Percentiles rank a stretch among this genome's conserved stretches.
These are phyloP conservation scores for Thamnophis sirtalis DNA, from an alignment of 2,113 vertebrate genomes.

Conservation along the genomic window DNA sequence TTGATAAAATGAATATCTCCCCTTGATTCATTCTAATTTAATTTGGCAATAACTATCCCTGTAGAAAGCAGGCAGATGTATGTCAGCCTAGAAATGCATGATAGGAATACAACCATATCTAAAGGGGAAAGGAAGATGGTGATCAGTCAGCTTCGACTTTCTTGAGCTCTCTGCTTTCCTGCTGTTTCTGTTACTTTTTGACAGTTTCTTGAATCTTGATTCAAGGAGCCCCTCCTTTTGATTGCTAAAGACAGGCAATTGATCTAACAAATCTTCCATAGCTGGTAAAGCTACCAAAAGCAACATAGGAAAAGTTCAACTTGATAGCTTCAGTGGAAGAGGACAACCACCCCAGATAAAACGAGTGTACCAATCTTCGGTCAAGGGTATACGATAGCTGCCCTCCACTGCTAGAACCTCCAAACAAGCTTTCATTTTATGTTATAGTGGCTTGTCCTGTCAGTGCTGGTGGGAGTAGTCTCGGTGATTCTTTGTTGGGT, in stretches of 20 bases:
- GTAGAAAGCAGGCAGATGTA: not conserved
- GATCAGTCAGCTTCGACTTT: not conserved
- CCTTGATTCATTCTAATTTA: slow-evolving; percentile 5
- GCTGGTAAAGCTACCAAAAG: not conserved
- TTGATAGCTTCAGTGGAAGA: not conserved
- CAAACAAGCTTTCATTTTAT: not conserved
- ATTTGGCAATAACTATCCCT: slow-evolving; percentile 10
- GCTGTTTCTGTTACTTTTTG: not conserved
- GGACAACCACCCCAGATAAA: too few species aligned
- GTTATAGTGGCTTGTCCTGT: not conserved
- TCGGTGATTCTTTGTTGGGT: not conserved
- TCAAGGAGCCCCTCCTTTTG: not conserved
- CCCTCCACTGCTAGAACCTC: too few species aligned
- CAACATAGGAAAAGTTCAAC: not conserved
- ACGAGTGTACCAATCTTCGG: too few species aligned
- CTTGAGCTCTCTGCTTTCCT: not conserved
- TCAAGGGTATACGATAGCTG: too few species aligned
- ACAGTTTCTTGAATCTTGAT: not conserved
- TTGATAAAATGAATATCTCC: not conserved
- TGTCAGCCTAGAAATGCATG: not conserved
- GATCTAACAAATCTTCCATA: not conserved
- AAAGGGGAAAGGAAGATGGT: not conserved
- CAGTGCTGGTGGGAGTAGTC: not conserved
- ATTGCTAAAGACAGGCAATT: not conserved
- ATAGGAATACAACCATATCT: not conserved